Conservation (phyloP, 2,797 vertebrate genomes). For the Coregonus ussuriensis region DNA sequence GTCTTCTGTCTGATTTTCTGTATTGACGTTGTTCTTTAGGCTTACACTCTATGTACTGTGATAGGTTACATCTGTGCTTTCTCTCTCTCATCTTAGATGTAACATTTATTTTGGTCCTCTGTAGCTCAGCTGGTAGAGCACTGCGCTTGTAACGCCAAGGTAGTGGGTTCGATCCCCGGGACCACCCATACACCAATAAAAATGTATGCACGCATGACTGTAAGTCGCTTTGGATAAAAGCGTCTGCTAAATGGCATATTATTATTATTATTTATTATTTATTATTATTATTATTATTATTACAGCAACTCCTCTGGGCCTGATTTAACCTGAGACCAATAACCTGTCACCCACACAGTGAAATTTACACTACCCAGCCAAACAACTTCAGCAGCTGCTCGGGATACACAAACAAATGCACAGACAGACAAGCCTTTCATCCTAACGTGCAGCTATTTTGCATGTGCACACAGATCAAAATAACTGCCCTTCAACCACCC, state of each 20-base stretch:
- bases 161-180: no score
- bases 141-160: no score
- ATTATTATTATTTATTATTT: no score
- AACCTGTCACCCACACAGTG: conserved; percentile 59
- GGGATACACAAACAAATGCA: conserved; percentile 29
- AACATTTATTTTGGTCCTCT: conserved; percentile 20
- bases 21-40: background rate
- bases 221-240: no score
- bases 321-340: conserved; percentile 61
- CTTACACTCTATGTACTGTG: background rate
- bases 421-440: background rate
- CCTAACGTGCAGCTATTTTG: background rate
- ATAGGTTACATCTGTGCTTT: background rate
- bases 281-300: no score
- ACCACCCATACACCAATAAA: no score
- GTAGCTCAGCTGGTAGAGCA: no score
- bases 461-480: background rate
- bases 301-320: conserved; percentile 56
- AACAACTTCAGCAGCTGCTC: conserved; percentile 45
- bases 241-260: no score
- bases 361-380: conserved; percentile 39
- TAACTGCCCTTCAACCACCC: background rate
- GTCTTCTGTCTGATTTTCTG: background rate
- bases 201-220: no score
- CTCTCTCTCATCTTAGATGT: conserved; percentile 12